Conservation (phyloP, 2,888 invertebrate species). For the Nasonovia ribisnigri region DNA sequence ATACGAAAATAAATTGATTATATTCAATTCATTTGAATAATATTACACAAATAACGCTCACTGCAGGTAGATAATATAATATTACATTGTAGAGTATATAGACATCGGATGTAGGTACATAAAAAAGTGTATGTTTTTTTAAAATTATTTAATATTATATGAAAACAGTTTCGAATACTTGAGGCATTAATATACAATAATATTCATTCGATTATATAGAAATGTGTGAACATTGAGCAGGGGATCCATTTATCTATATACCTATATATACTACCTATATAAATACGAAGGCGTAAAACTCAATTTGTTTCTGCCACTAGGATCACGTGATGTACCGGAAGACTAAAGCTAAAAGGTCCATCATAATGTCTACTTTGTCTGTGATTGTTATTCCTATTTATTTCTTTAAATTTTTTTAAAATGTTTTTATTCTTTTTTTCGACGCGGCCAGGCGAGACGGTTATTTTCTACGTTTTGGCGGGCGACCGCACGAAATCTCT, state of each 20-base stretch:
- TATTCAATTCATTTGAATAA: neutral
- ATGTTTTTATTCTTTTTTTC: neutral
- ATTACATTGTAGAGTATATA: neutral
- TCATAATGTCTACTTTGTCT: neutral
- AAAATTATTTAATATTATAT: neutral
- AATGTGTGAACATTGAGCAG: conserved; percentile 33
- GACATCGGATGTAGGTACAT: neutral
- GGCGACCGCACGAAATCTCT: neutral
- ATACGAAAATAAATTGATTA: neutral
- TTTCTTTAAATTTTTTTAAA: neutral
- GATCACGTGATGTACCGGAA: neutral
- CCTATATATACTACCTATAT: too few relatives aligned
- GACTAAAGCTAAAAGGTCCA: neutral
- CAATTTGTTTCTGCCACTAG: neutral
- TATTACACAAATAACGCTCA: neutral
- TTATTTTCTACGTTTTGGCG: neutral
- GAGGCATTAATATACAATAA: neutral
- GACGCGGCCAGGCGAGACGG: neutral
- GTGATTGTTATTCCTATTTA: neutral
- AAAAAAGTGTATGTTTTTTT: neutral
- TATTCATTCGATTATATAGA: neutral
- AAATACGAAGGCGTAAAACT: neutral
- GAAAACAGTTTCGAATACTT: neutral
- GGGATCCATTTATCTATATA: neutral
- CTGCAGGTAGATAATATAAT: neutral